phyloP scores from a whole-genome alignment of 1,140 invertebrate genomes.

The Battus philenor region DNA sequence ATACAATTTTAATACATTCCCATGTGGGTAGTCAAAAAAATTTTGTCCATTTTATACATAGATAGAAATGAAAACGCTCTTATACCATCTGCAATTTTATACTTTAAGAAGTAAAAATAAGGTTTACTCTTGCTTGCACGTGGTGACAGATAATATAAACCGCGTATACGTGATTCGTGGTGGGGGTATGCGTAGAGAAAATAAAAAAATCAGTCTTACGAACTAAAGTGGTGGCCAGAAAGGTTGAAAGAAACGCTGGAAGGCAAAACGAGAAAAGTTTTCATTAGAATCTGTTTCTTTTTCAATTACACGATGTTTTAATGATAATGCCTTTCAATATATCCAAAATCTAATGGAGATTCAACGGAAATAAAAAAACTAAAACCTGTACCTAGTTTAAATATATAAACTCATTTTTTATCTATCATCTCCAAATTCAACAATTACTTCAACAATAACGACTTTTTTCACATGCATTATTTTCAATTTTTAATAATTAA shows the following conservation, averaged over 20 bases:
- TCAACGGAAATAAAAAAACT: neutral
- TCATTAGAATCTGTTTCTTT: slow-evolving; percentile 23
- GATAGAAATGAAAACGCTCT: slow-evolving; percentile 1
- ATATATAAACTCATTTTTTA: neutral
- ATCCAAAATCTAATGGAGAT: too few species aligned
- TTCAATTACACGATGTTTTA: neutral
- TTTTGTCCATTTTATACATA: neutral
- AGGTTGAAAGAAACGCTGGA: slow-evolving; percentile 75
- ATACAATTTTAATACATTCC: too few species aligned
- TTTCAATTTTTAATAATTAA: too few species aligned
- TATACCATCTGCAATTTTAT: neutral
- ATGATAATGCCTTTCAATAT: slow-evolving; percentile 3
- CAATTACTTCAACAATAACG: too few species aligned
- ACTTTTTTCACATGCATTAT: too few species aligned
- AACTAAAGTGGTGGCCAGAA: slow-evolving; percentile 75
- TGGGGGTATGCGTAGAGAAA: slow-evolving; percentile 41
- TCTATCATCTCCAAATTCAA: too few species aligned
- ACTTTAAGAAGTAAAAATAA: neutral
- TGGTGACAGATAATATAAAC: slow-evolving; percentile 8
- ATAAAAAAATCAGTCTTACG: slow-evolving; percentile 71
- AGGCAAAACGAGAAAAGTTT: slow-evolving; percentile 52
- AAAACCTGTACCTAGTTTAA: neutral
- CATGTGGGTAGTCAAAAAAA: too few species aligned
- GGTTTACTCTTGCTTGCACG: slow-evolving; percentile 8
- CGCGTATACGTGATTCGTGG: slow-evolving; percentile 19